A percentile compares a stretch with the other conserved stretches of the same genome.
Evolutionary conservation across 2,113 vertebrate species (phyloP).

Genomic region (Caracal caracal): DNA sequence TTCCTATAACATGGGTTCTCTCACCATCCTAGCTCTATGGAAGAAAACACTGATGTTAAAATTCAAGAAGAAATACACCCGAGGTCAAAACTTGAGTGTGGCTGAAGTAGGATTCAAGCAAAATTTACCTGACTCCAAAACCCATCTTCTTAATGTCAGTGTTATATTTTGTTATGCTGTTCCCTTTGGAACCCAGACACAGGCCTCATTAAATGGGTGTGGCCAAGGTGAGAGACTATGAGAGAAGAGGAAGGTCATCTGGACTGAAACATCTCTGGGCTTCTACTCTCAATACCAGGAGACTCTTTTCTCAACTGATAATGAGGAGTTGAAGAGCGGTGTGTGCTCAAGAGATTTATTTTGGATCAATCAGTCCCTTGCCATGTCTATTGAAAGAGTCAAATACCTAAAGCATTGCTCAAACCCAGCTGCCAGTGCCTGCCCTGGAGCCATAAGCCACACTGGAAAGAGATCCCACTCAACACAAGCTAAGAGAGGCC

Average conservation of each 20-base stretch:
- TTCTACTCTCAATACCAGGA: not conserved
- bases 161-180: not conserved
- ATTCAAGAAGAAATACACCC: not conserved
- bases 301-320: not conserved
- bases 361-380: not conserved
- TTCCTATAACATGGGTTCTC: not conserved
- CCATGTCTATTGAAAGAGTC: not conserved
- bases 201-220: not conserved
- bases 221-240: not conserved
- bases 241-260: not conserved
- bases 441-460: not conserved
- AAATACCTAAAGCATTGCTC: slow-evolving; percentile 45
- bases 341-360: not conserved
- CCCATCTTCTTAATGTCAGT: not conserved
- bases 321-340: not conserved
- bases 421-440: slow-evolving; percentile 24
- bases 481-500: not conserved
- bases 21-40: not conserved
- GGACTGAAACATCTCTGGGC: not conserved
- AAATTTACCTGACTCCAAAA: not conserved
- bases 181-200: not conserved
- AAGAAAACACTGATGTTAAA: not conserved
- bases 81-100: not conserved
- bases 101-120: not conserved
- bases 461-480: not conserved